Evolutionary conservation across 2,888 invertebrate species (phyloP).

Genomic region (Balanococcus diminutus): DNA sequence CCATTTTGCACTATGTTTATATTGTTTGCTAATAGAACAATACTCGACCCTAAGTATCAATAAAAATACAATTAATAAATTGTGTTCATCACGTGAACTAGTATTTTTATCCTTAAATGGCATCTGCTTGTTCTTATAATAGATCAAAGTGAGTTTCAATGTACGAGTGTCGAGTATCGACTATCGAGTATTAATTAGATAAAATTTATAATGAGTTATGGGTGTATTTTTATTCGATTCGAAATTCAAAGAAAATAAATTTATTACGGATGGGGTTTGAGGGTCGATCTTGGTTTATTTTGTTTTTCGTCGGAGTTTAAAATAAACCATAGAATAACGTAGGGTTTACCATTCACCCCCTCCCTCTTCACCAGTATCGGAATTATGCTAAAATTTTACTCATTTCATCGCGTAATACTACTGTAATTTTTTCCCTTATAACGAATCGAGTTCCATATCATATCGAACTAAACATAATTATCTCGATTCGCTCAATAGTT

Average conservation of each 20-base stretch:
- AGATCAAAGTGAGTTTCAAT: background rate
- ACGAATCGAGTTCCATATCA: background rate
- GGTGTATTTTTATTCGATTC: background rate
- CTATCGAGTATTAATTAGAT: background rate
- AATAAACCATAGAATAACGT: no score
- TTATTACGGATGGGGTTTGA: no score
- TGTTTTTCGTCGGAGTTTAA: no score
- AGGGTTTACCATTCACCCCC: no score
- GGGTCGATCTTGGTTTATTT: no score
- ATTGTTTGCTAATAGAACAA: background rate
- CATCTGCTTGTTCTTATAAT: background rate
- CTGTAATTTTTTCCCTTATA: background rate
- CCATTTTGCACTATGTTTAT: background rate
- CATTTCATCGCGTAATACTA: background rate
- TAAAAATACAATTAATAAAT: constrained; percentile 5
- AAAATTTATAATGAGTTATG: background rate
- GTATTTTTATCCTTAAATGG: background rate
- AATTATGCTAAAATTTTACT: background rate
- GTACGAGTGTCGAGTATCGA: background rate
- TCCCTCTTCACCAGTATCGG: no score
- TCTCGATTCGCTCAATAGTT: background rate
- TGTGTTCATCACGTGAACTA: constrained; percentile 10
- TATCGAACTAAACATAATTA: background rate
- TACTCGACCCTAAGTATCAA: constrained; percentile 3
- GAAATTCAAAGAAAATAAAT: background rate